Base-by-base conservation (phyloP, 2,888 invertebrate genomes). In the Malthinus seriepunctatus region DNA sequence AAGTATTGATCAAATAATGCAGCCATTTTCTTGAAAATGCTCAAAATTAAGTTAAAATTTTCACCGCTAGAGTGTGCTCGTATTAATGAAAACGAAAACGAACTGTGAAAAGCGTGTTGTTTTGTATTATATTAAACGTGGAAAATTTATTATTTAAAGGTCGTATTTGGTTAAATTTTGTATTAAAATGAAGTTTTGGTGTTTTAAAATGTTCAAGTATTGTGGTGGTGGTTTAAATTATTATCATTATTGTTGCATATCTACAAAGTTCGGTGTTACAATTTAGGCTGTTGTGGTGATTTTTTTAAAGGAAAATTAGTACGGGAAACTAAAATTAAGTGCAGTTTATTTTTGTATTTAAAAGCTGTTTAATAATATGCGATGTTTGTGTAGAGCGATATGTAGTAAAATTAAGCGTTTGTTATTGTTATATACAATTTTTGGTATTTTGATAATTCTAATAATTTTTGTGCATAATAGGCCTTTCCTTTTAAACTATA, bases 1-100 rank as follows among this genome's bases (percentile, higher is more conserved):
- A 42, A 42, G 53, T 66, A 67, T 67, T 66, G 66, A 67, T 67
- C 59, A 51, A 49, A 51, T 55, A 63, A 55, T 66, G 66, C 66
- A 46, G 57, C 64, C 66, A 60, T 61, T 63, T 60, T 51, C 57
- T 57, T 31, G 44, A 50, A 49, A 50, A 32, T 54, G 39, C 60
- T 53, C 51, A 62, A 64, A 57, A 53, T 51, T 33, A 54, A 32
- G 45, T 67, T 54, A 54, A 7, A n/a, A 42, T 57, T 61, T 56
- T 53, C 51, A 59, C 60, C 67, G 56, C 63, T 46, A 67, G 68
- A 65, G 62, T 51, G 62, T 56, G 64, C 64, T 52, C 23, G 55
- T 60, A 31, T 39, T 56, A 49, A 56, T 37, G 46, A 62, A 58
- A 61, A 49, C 51, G 53, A 54, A 42, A 9, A 60, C 51, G 44